Percentiles rank a stretch among this genome's conserved stretches.
Evolutionary conservation across 2,113 vertebrate genomes (phyloP).

Genomic region (Nesoenas mayeri): DNA sequence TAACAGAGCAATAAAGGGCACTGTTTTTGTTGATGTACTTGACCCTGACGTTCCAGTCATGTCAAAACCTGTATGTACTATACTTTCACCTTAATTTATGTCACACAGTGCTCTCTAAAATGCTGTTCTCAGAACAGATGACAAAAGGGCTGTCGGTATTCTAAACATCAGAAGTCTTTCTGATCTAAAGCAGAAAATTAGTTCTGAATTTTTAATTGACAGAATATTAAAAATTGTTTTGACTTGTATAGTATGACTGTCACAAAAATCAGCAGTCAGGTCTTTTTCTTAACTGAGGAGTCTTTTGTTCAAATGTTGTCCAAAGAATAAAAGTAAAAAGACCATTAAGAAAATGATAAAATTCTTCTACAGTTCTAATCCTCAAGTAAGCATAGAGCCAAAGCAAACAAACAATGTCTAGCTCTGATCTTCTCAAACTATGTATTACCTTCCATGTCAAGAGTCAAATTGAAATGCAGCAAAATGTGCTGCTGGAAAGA

Average conservation of each 20-base stretch:
- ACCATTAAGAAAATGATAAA: background rate
- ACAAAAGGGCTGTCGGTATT: background rate
- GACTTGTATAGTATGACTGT: background rate
- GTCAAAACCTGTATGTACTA: background rate
- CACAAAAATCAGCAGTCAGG: background rate
- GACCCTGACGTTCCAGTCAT: background rate
- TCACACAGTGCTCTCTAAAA: background rate
- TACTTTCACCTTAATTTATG: background rate
- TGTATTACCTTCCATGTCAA: background rate
- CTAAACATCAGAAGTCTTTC: background rate
- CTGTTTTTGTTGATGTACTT: background rate
- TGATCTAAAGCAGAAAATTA: background rate
- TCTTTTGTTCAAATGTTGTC: background rate
- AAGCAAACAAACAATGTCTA: background rate
- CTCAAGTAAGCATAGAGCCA: background rate
- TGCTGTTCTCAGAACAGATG: background rate
- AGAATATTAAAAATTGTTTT: background rate
- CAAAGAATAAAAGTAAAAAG: background rate
- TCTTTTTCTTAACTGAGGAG: background rate
- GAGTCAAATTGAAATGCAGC: background rate
- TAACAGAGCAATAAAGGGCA: constrained; percentile 2
- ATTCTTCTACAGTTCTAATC: background rate
- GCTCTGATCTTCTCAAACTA: background rate
- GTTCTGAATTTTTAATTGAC: background rate
- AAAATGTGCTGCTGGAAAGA: background rate